Evolutionary conservation across 2,113 vertebrate species (phyloP).

Genomic region (Oostethus manadensis): DNA sequence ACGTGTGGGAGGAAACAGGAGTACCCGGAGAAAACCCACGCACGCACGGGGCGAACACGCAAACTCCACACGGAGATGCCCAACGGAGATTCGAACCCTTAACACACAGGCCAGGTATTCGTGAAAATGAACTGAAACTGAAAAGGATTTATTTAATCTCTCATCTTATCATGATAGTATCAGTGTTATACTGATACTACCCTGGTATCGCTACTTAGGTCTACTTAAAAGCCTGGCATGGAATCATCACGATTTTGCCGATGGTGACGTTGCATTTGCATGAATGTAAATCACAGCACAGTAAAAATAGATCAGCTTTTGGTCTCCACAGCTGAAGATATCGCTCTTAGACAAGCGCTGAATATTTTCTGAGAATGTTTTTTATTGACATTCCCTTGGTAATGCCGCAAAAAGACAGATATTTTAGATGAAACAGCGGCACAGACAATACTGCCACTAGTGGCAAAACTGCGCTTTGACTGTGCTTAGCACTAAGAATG

Average conservation of each 20-base stretch:
- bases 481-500: slow-evolving; percentile 23
- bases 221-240: background rate
- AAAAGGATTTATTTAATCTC: no score
- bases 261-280: slow-evolving; percentile 1
- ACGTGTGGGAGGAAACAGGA: no score
- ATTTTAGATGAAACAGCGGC: slow-evolving; percentile 1
- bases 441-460: slow-evolving; percentile 7
- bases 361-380: slow-evolving; percentile 12
- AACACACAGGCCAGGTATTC: no score
- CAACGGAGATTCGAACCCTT: no score
- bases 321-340: background rate
- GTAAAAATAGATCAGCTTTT: slow-evolving; percentile 24
- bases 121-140: no score
- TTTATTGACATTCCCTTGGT: slow-evolving; percentile 4
- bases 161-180: no score
- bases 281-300: slow-evolving; percentile 15
- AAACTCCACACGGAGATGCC: no score
- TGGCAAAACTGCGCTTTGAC: slow-evolving; percentile 21
- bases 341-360: background rate
- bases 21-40: no score
- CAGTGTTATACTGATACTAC: no score
- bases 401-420: no score
- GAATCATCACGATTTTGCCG: background rate
- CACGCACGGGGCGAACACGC: no score
- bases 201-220: no score